Evolutionary conservation across 2,888 invertebrate genomes (phyloP).

Genomic region (Schrankia costaestrigalis): DNA sequence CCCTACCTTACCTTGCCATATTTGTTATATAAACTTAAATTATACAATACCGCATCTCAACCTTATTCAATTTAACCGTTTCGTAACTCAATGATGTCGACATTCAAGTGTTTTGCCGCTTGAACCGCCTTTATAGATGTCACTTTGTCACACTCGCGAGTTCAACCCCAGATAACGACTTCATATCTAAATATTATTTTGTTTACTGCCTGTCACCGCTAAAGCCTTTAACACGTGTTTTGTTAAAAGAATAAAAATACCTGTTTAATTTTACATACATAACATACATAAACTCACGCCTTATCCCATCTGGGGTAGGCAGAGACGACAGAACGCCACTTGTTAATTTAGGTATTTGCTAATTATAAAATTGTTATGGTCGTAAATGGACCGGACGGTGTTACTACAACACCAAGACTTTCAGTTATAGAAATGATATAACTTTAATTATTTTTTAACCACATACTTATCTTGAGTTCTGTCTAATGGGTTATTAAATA

Average conservation of each 20-base stretch:
- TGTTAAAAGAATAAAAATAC: conserved; percentile 5
- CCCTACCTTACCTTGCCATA: not conserved
- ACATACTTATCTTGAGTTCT: too few species aligned
- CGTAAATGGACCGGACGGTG: too few species aligned
- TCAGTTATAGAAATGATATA: too few species aligned
- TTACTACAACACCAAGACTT: too few species aligned
- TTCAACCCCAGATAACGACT: conserved; percentile 58
- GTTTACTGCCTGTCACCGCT: conserved; percentile 37
- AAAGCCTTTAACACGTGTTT: conserved; percentile 15
- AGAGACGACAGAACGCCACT: too few species aligned
- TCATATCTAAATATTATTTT: conserved; percentile 49
- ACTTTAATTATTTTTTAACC: too few species aligned
- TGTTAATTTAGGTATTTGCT: too few species aligned
- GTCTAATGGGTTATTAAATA: too few species aligned
- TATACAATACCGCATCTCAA: conserved; percentile 26
- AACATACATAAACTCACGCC: not conserved
- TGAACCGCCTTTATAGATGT: conserved; percentile 66
- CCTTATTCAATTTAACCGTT: conserved; percentile 31
- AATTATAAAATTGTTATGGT: too few species aligned
- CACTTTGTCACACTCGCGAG: conserved; percentile 64
- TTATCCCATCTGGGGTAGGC: too few species aligned
- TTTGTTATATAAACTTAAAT: not conserved
- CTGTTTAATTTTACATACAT: not conserved
- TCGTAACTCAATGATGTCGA: conserved; percentile 47
- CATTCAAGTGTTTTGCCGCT: conserved; percentile 62